Evolutionary conservation across 2,888 invertebrate genomes (phyloP).

Genomic region (Microchrysa polita): DNA sequence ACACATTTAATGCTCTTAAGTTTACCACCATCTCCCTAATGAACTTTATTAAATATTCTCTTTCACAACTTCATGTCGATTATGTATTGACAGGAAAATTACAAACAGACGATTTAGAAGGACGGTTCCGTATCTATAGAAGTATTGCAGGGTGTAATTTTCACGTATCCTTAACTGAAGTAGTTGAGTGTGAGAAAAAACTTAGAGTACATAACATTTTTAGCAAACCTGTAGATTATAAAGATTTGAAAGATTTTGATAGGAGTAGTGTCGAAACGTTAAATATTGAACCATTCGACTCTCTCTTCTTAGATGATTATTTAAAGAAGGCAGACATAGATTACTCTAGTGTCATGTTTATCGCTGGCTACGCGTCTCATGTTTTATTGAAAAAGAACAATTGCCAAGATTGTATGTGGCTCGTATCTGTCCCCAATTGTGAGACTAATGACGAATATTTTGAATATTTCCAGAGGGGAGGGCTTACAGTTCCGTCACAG

Average conservation of each 20-base stretch:
- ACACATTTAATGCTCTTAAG: not conserved
- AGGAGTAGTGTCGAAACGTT: too few species aligned
- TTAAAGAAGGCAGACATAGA: too few species aligned
- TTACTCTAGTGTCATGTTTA: not conserved
- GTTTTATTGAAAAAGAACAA: not conserved
- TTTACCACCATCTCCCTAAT: conserved; percentile 1
- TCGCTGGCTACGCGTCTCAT: not conserved
- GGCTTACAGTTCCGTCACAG: not conserved
- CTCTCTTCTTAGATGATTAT: too few species aligned
- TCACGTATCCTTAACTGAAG: not conserved
- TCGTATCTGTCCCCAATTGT: not conserved
- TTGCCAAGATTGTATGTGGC: not conserved
- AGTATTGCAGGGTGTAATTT: not conserved
- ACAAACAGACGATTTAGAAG: conserved; percentile 13
- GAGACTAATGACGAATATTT: not conserved
- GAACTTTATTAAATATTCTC: not conserved
- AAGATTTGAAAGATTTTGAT: not conserved
- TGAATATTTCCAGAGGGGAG: not conserved
- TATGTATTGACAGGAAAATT: conserved; percentile 13
- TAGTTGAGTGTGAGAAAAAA: not conserved
- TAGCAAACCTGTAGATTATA: not conserved
- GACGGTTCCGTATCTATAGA: conserved; percentile 11
- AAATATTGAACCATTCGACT: too few species aligned
- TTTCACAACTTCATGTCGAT: not conserved
- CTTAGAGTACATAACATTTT: not conserved